A percentile compares a stretch with the other conserved stretches of the same genome.
Conservation (phyloP, 2,797 vertebrate genomes). For the Microhierax caerulescens region DNA sequence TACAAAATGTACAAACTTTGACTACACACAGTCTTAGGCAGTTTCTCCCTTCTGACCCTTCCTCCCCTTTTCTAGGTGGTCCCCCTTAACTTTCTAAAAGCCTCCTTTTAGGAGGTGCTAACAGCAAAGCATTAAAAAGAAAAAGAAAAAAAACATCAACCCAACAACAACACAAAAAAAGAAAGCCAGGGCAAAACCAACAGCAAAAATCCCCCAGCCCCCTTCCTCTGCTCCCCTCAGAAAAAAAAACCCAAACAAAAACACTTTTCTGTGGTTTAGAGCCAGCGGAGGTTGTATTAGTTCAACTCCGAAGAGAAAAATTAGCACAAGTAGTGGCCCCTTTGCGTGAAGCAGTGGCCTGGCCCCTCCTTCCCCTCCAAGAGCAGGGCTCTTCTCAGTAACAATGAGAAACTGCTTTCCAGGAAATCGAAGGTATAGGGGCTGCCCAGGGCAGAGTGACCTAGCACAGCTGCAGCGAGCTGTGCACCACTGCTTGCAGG, state of each 20-base stretch:
- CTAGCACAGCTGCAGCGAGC: neutral
- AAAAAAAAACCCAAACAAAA: neutral
- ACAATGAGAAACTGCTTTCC: constrained; percentile 40
- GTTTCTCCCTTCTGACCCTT: neutral
- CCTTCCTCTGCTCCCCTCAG: neutral
- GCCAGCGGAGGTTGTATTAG: neutral
- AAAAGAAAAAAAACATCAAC: neutral
- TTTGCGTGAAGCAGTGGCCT: neutral
- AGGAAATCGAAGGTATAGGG: constrained; percentile 36
- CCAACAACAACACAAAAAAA: neutral
- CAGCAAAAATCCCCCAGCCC: neutral
- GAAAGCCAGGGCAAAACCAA: neutral
- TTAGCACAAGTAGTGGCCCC: neutral
- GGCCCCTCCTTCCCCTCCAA: neutral
- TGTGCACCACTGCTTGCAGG: neutral
- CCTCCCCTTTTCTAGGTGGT: neutral
- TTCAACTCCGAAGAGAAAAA: neutral
- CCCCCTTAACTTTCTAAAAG: neutral
- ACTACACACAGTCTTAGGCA: neutral
- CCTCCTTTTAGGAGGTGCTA: neutral
- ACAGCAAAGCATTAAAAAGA: neutral
- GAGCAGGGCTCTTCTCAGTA: constrained; percentile 47
- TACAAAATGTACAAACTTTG: neutral
- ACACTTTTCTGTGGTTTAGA: neutral
- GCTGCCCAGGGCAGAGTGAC: neutral